phyloP scores from a whole-genome alignment of 1,140 invertebrate genomes.

The Zaprionus inermis region DNA sequence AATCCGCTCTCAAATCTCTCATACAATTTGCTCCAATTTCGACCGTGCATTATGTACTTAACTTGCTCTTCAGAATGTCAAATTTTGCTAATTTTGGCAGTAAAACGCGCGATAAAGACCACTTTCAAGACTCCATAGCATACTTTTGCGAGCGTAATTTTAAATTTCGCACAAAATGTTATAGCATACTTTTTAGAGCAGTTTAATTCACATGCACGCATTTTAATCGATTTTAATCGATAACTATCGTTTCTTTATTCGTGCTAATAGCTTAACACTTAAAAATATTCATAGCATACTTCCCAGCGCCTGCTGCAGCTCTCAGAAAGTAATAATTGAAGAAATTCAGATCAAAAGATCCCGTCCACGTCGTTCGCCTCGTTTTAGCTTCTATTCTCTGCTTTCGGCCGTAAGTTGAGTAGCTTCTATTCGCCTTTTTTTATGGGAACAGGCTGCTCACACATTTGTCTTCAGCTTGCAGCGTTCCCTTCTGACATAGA shows the following conservation, averaged over 20 bases:
- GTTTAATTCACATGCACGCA: no score
- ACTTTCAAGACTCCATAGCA: no score
- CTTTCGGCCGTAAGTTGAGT: no score
- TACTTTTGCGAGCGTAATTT: not conserved
- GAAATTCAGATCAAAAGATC: not conserved
- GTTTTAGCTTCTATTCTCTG: no score
- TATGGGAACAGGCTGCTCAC: not conserved
- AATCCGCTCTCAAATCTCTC: constrained; percentile 16
- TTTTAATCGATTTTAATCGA: no score
- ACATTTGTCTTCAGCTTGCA: constrained; percentile 45
- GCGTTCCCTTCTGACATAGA: constrained; percentile 45
- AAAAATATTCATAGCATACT: not conserved
- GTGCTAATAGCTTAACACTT: no score
- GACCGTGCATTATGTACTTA: constrained; percentile 40
- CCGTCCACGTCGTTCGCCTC: no score
- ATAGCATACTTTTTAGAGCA: no score
- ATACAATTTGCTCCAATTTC: constrained; percentile 8
- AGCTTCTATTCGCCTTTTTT: not conserved
- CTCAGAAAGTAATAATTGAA: not conserved
- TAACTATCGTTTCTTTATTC: not conserved
- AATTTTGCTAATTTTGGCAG: constrained; percentile 10
- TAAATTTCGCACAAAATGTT: no score
- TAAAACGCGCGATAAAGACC: no score
- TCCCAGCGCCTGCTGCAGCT: not conserved
- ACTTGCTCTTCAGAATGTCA: not conserved